Percentiles rank a stretch among this genome's conserved stretches.
phyloP scores from a whole-genome alignment of 2,797 vertebrate species.

The Galago senegalensis region DNA sequence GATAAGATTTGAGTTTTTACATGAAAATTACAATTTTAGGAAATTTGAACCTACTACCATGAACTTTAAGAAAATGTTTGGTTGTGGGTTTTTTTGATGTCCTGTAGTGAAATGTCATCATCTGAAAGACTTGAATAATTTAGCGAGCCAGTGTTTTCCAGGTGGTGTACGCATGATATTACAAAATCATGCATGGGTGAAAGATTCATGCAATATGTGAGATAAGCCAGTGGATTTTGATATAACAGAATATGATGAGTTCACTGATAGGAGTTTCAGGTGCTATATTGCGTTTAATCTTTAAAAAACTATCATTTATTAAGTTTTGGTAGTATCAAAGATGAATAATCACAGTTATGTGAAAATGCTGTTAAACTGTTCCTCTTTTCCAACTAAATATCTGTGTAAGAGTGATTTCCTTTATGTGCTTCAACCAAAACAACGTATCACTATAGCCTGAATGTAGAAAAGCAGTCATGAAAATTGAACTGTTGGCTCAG shows the following conservation, averaged over 20 bases:
- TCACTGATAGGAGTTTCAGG: background rate
- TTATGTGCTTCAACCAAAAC: constrained; percentile 8
- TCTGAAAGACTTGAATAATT: constrained; percentile 41
- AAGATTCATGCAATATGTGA: background rate
- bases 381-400: background rate
- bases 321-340: constrained; percentile 25
- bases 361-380: background rate
- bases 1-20: constrained; percentile 37
- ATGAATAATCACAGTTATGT: background rate
- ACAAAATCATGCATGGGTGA: background rate
- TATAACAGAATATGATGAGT: background rate
- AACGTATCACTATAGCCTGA: constrained; percentile 1
- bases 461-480: background rate
- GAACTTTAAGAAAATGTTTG: background rate
- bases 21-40: constrained; percentile 51
- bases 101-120: background rate
- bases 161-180: background rate
- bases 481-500: background rate
- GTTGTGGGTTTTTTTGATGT: background rate
- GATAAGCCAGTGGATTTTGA: background rate
- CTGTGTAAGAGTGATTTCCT: constrained; percentile 13
- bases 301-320: constrained; percentile 1
- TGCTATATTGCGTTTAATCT: background rate
- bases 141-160: background rate
- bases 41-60: background rate